Evolutionary conservation across 2,797 vertebrate genomes (phyloP).

Genomic region (Erethizon dorsatum): DNA sequence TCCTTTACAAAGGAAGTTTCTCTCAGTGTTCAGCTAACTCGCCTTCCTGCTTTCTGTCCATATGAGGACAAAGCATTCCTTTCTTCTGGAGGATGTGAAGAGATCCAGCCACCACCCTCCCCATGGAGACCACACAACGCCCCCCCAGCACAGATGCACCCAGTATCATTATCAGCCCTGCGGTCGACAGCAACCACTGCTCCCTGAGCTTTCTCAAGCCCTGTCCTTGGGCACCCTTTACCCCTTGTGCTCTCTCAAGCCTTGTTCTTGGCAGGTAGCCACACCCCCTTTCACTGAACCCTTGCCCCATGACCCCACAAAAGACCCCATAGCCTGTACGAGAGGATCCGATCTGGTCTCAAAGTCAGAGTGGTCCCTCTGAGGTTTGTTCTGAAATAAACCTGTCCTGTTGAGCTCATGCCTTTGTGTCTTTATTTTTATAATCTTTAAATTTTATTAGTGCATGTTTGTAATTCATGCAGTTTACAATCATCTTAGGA

Average conservation of each 20-base stretch:
- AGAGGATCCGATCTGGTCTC: background rate
- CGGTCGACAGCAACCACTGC: background rate
- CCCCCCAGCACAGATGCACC: background rate
- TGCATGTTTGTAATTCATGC: background rate
- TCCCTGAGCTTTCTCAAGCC: background rate
- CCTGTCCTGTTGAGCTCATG: no score
- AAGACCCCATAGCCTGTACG: background rate
- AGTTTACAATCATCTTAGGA: background rate
- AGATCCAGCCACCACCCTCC: background rate
- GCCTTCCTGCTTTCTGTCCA: background rate
- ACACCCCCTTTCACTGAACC: background rate
- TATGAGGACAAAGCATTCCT: background rate
- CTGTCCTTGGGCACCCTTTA: background rate
- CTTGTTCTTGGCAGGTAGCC: background rate
- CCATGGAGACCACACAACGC: fast-evolving
- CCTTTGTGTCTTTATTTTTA: background rate
- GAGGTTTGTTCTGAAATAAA: background rate
- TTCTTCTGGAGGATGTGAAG: background rate
- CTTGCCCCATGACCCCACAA: background rate
- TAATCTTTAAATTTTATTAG: background rate
- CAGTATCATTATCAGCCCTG: background rate
- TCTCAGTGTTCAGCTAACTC: background rate
- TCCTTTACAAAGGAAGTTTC: background rate
- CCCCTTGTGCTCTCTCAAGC: background rate
- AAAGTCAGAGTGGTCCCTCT: background rate